Evolutionary conservation across 2,797 vertebrate species (phyloP).

Genomic region (Propithecus deckenii): DNA sequence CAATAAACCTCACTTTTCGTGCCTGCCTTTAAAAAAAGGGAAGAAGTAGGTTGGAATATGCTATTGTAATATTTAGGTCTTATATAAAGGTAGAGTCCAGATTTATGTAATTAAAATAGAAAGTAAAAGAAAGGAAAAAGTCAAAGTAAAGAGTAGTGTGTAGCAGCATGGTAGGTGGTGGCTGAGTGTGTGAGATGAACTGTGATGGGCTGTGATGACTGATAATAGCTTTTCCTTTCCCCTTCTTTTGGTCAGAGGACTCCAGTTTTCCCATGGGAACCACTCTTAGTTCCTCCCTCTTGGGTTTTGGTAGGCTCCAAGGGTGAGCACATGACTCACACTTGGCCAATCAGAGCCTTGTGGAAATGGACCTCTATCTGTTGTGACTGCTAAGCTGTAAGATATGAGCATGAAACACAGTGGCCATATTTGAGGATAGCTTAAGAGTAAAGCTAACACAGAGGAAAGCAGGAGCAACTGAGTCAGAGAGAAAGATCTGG

Average conservation of each 20-base stretch:
- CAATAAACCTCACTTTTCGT: no score
- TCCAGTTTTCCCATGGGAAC: neutral
- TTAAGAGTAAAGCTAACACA: neutral
- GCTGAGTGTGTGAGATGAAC: neutral
- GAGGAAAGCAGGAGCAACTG: neutral
- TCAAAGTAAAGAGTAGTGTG: neutral
- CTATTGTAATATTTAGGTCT: neutral
- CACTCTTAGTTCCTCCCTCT: neutral
- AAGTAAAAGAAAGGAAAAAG: slow-evolving; percentile 1
- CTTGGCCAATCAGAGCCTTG: neutral
- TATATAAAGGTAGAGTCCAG: neutral
- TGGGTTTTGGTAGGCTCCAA: neutral
- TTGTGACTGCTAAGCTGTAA: neutral
- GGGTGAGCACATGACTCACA: neutral
- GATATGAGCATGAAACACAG: neutral
- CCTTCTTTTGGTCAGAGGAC: neutral
- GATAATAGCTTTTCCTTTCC: neutral
- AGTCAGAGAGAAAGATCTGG: neutral
- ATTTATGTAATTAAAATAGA: neutral
- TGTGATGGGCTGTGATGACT: neutral
- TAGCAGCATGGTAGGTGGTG: neutral
- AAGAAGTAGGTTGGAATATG: neutral
- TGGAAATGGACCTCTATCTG: neutral
- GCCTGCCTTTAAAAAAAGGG: neutral
- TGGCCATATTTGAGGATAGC: neutral